Base-by-base conservation (phyloP, 2,888 invertebrate genomes). In the Xestia rhomboidea region DNA sequence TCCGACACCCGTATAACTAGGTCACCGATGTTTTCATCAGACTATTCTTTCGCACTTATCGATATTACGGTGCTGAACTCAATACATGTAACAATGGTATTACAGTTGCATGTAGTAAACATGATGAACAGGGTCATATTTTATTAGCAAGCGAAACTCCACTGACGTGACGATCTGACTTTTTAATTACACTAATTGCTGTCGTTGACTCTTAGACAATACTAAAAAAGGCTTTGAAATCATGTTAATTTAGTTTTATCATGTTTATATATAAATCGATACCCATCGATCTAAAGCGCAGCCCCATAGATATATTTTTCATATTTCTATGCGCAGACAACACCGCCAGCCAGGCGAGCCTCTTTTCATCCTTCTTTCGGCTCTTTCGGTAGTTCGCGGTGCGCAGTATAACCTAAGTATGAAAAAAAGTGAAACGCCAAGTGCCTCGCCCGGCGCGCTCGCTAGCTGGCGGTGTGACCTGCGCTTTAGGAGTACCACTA, bases 11-110 rank as follows among this genome's bases (percentile, higher is more conserved):
- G 60, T 49, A 34, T 30, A 84, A 76, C 66, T 82, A 57, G 82
- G 84, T 44, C 80, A 83, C 60, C 51, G 63, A 76, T 80, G 81
- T 83, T 84, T 84, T 66, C 84, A 80, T 81, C 69, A 64, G 62
- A 70, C 6, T 73, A 68, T 76, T 46, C 66, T 57, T 64, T 80
- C 30, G 30, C 69, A 78, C 60, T 68, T 72, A 76, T 80, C 30
- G 68, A 34, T 66, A 72, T 72, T 68, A 79, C 62, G n/a, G 27
- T 54, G 57, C 30, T 68, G 76, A 30, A 27, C 46, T 60, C 41
- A 46, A 62, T 69, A 68, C 44, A 67, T 21, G 38, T 46, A 79
- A 76, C 66, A 68, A 76, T 76, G 63, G 83, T 64, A 41, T 41
- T 63, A 64, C 18, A 64, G 64, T 41, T 64, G 64, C 41, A 64